Evolutionary conservation across 2,888 invertebrate species (phyloP), one percentile per base, ranked within the genome.

Genomic region (Tetragonisca angustula): DNA sequence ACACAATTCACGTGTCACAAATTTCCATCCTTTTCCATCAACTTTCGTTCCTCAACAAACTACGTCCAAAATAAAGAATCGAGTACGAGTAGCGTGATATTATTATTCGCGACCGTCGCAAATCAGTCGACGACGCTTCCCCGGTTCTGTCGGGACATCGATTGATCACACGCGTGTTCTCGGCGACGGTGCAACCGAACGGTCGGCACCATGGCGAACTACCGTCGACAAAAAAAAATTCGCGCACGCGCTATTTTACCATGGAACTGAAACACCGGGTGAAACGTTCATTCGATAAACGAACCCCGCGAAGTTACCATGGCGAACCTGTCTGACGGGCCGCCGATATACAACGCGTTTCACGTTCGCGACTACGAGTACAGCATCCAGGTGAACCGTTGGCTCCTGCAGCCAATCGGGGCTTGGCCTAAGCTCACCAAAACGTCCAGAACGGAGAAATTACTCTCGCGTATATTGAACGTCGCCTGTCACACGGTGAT

Each of bases 351-450:
- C 19, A 70, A 81, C 17, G 21, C 21, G 19, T 19, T 21, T 56
- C 54, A 76, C n/a, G 24, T 1, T 0, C 56, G n/a, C 2, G 81
- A 86, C 59, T 82, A 81, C 64, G 56, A 89, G 21, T 88, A 91
- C 62, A 92, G 90, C 24, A 79, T 91, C 2, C 85, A 88, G n/a
- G 50, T 92, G 80, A 93, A 89, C 50, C 91, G 91, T 19, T 92
- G 91, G 86, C 86, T 93, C 6, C 74, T 93, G 0, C 88, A 83
- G 13, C 88, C 90, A 0, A 83, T 92, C 11, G 93, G 93, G 0
- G 86, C 85, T 36, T 93, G 92, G 92, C 91, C 91, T 0, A 56
- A 2, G 21, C 49, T 52, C 5, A 6, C 69, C 0, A 17, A 56
- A 1, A 17, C 50, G 0, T 61, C 36, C 0, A 54, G 9, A 19